Percentiles rank a stretch among this genome's conserved stretches.
Evolutionary conservation across 2,888 invertebrate species (phyloP).

Genomic region (Hedya salicella): DNA sequence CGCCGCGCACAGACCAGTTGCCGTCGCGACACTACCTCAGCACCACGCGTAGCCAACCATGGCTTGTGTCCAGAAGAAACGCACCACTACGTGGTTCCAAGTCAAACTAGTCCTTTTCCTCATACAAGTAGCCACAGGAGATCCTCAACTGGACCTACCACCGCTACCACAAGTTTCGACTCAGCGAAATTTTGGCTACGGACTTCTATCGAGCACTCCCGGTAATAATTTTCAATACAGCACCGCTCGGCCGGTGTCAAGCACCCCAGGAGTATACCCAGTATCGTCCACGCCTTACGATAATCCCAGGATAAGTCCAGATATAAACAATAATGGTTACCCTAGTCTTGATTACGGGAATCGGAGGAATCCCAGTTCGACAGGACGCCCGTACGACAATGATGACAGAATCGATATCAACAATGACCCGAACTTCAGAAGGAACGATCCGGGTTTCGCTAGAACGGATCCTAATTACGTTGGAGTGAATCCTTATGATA

Average conservation of each 20-base stretch:
- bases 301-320: constrained; percentile 68
- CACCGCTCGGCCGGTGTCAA: constrained; percentile 63
- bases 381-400: constrained; percentile 65
- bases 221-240: constrained; percentile 70
- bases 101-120: constrained; percentile 57
- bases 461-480: constrained; percentile 76
- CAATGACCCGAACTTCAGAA: constrained; percentile 76
- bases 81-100: constrained; percentile 60
- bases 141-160: constrained; percentile 84
- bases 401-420: constrained; percentile 79
- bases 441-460: constrained; percentile 82
- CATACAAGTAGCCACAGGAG: constrained; percentile 52
- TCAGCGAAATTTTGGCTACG: constrained; percentile 69
- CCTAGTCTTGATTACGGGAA: constrained; percentile 69
- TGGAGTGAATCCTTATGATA: constrained; percentile 75
- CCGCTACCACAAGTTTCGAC: constrained; percentile 72
- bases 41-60: constrained; percentile 74
- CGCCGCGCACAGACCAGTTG: constrained; percentile 79
- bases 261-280: constrained; percentile 64
- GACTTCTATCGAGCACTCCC: constrained; percentile 69
- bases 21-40: constrained; percentile 68
- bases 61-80: constrained; percentile 66
- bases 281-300: constrained; percentile 72
- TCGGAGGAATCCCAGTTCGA: constrained; percentile 66
- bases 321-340: constrained; percentile 78